Conservation (phyloP, 2,888 invertebrate genomes). For the Galerucella calmariensis region DNA sequence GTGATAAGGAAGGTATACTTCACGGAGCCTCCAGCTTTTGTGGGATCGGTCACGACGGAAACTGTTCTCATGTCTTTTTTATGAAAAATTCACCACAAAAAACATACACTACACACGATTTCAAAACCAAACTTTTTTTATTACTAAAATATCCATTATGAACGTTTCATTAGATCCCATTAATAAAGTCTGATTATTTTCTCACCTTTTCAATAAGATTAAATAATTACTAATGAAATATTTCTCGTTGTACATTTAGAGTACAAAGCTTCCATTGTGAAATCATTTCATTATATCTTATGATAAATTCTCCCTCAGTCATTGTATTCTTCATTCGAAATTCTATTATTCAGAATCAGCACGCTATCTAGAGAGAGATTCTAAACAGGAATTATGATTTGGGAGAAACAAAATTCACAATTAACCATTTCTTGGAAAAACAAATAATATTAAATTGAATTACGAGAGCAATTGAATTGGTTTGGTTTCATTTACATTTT, state of each 20-base stretch:
- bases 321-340: neutral
- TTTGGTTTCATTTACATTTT: constrained; percentile 52
- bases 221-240: neutral
- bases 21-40: too few species aligned
- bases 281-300: neutral
- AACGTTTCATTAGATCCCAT: neutral
- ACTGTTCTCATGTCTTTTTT: too few species aligned
- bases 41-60: too few species aligned
- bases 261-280: neutral
- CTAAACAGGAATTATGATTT: neutral
- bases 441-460: neutral
- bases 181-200: neutral
- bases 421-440: neutral
- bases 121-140: too few species aligned
- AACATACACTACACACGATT: too few species aligned
- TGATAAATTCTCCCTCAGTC: neutral
- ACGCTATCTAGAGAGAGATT: neutral
- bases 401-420: neutral
- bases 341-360: neutral
- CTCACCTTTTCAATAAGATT: neutral
- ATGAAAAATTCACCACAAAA: too few species aligned
- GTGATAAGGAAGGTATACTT: too few species aligned
- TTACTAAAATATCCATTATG: too few species aligned
- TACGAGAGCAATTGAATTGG: neutral
- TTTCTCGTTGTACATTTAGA: neutral